phyloP scores from a whole-genome alignment of 2,797 vertebrate genomes.

The Ctenochaetus hawaiiensis region DNA sequence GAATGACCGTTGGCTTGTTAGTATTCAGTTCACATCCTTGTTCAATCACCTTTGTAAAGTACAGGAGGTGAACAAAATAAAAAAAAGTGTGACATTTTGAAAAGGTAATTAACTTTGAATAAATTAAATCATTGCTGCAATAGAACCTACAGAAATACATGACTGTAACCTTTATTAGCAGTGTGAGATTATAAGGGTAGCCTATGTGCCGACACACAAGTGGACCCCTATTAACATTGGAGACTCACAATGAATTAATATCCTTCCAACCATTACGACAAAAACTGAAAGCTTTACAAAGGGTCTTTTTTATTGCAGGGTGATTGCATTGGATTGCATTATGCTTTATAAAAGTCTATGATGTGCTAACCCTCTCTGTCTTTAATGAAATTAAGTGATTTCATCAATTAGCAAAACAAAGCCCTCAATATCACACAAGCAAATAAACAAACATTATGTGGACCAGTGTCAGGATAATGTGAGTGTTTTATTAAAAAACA shows the following conservation, averaged over 20 bases:
- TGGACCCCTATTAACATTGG: not conserved
- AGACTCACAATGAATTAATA: not conserved
- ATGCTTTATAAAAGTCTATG: not conserved
- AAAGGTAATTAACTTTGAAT: constrained; percentile 18
- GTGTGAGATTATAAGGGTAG: not conserved
- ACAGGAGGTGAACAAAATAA: not conserved
- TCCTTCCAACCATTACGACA: not conserved
- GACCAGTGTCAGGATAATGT: constrained; percentile 9
- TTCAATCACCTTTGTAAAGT: not conserved
- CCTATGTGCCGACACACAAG: not conserved
- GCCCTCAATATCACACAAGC: not conserved
- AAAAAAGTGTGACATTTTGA: constrained; percentile 9
- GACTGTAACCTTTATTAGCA: constrained; percentile 20
- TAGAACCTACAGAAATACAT: not conserved
- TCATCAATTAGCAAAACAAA: constrained; percentile 27
- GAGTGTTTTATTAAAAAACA: constrained; percentile 18
- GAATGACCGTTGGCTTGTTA: not conserved
- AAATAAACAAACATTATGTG: constrained; percentile 17
- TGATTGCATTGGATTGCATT: not conserved
- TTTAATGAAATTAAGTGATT: constrained; percentile 13
- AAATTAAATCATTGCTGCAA: not conserved
- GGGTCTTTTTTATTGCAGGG: not conserved
- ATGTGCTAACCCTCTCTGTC: not conserved
- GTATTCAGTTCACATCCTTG: constrained; percentile 1
- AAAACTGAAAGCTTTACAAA: constrained; percentile 3